Conservation (phyloP, 2,888 invertebrate species). For the Hyppa rectilinea region DNA sequence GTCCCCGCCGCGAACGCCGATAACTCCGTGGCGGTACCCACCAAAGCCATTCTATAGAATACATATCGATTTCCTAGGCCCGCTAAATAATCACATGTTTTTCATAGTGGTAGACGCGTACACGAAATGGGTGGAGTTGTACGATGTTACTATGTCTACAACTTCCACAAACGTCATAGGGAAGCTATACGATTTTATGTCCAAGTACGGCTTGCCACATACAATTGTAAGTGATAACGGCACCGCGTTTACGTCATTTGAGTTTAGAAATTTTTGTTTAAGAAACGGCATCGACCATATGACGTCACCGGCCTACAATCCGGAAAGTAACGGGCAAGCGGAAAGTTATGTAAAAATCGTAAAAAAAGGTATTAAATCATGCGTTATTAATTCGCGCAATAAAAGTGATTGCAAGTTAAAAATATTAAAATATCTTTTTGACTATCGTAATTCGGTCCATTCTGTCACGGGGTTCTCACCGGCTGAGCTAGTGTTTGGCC, state of each 20-base stretch:
- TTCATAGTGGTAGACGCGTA: neutral
- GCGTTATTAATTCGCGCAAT: neutral
- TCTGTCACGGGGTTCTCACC: too few species aligned
- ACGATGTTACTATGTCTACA: neutral
- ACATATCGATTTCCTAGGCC: slow-evolving; percentile 14
- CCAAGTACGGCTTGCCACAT: neutral
- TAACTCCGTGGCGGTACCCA: neutral
- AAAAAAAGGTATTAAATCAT: neutral
- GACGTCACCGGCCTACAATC: too few species aligned
- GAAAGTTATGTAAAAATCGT: slow-evolving; percentile 5
- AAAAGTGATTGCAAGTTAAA: slow-evolving; percentile 1
- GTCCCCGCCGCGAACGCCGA: slow-evolving; percentile 11
- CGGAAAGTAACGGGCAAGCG: slow-evolving; percentile 2
- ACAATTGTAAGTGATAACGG: neutral
- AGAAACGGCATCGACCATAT: neutral
- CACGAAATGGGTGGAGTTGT: neutral
- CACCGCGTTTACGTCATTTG: neutral
- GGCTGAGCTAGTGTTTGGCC: too few species aligned
- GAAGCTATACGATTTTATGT: neutral
- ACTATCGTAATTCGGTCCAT: too few species aligned
- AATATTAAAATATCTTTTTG: too few species aligned
- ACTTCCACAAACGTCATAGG: neutral
- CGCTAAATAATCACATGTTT: neutral
- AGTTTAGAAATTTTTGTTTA: neutral
- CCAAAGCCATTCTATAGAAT: neutral